Evolutionary conservation across 1,140 invertebrate genomes (phyloP), one percentile per base, ranked within the genome.

Genomic region (Vanessa atalanta): DNA sequence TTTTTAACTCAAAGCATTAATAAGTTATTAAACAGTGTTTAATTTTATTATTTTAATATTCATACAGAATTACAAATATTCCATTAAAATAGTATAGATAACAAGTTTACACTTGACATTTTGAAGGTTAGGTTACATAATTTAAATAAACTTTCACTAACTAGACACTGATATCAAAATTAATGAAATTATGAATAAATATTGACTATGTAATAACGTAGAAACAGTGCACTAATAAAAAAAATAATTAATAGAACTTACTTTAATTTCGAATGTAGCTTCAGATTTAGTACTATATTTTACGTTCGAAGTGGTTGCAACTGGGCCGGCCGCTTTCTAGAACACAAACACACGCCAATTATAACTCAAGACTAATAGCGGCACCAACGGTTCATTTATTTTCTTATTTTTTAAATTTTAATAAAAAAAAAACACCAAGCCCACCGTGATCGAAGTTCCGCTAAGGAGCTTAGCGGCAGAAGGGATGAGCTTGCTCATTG

Each of bases 251-350:
- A 65, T 64, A 43, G 64, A 23, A 69, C 66, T 72, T 92, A 95
- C 94, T 91, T 96, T 96, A 3, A 94, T 95, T 92, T 97, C 96
- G 88, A 96, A 97, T 16, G 93, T 94, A 15, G 95, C 95, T 89
- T 96, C 96, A 11, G 94, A 95, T 73, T 94, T 95, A 89, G 91
- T 92, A 77, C 90, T 92, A 79, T 95, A 95, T 82, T 94, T 95
- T 76, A 93, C 94, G 79, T 93, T 94, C 63, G 92, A 83, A 68
- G 87, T 77, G 65, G 84, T 75, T 57, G 79, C 81, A 75, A 85
- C 84, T 77, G 88, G 88, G 70, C 86, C 84, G 80, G 84, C 83
- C 67, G 82, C 76, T 88, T 93, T 93, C 91, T 93, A 76, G 71
- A 80, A 80, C 15, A 79, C 16, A 77, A 37, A 69, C 14, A 57